These are phyloP conservation scores for Vimba vimba DNA, from an alignment of 2,113 vertebrate species.

Conservation along the genomic window DNA sequence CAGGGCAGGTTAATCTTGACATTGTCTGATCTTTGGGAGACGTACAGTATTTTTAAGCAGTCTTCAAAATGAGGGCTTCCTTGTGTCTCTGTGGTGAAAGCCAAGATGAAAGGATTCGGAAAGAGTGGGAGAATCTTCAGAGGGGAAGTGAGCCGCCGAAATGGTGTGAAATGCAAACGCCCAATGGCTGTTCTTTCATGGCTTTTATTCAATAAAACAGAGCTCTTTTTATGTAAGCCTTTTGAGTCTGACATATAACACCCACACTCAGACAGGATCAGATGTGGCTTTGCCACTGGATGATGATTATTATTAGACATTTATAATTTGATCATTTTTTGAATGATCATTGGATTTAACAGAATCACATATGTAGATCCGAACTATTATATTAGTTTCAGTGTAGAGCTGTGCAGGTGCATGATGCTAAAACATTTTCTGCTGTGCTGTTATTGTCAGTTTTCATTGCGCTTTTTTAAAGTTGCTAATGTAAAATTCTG, in stretches of 20 bases:
- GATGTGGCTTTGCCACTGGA: constrained; percentile 3
- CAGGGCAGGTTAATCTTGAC: constrained; percentile 68
- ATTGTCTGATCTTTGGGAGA: constrained; percentile 75
- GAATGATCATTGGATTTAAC: constrained; percentile 1
- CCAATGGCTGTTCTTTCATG: constrained; percentile 74
- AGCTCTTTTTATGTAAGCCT: constrained; percentile 36
- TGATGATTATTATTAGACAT: constrained; percentile 24
- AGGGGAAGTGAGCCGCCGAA: constrained; percentile 63
- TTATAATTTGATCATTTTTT: background rate
- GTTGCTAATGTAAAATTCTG: background rate
- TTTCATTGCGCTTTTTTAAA: background rate
- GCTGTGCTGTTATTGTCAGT: background rate
- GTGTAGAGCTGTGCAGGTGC: background rate
- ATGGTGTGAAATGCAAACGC: constrained; percentile 71
- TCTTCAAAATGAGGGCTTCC: constrained; percentile 67
- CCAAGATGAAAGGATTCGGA: constrained; percentile 66
- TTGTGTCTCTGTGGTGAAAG: constrained; percentile 63
- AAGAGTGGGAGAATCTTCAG: constrained; percentile 76
- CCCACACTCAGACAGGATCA: constrained; percentile 15
- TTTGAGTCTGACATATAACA: constrained; percentile 34
- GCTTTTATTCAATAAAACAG: constrained; percentile 60
- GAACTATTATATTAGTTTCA: background rate
- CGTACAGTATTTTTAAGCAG: constrained; percentile 73
- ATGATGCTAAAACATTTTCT: background rate
- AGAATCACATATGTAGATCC: background rate